Conservation (phyloP, 2,888 invertebrate species). For the Atherix ibis region DNA sequence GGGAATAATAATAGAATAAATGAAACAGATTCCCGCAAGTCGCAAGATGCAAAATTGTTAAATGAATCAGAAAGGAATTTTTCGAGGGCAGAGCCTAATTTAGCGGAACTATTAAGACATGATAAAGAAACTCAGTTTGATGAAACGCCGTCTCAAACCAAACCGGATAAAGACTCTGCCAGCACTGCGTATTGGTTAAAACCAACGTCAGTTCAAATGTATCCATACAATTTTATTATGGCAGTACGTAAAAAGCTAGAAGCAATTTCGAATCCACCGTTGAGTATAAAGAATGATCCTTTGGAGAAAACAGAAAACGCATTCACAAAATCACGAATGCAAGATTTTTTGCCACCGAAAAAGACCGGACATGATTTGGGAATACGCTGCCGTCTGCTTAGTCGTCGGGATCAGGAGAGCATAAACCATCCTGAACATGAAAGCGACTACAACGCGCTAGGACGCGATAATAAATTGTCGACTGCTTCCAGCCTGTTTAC, state of each 20-base stretch:
- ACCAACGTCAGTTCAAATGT: conserved; percentile 30
- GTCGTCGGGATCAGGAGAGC: background rate
- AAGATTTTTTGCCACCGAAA: background rate
- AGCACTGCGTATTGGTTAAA: conserved; percentile 32
- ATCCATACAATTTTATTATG: conserved; percentile 44
- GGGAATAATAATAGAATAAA: no score
- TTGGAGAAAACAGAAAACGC: background rate
- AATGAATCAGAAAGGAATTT: no score
- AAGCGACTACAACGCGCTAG: no score
- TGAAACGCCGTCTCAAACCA: conserved; percentile 13
- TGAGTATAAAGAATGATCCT: background rate
- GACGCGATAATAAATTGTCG: background rate
- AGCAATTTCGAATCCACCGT: conserved; percentile 17
- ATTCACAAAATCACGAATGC: no score
- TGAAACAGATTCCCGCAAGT: no score
- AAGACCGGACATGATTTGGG: background rate
- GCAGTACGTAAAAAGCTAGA: conserved; percentile 41
- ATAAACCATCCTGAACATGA: no score
- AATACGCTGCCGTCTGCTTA: conserved; percentile 1
- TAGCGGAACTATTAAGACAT: no score
- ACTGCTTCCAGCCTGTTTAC: background rate
- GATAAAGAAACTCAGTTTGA: no score
- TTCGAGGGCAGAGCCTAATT: no score
- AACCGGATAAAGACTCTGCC: no score
- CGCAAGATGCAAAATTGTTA: no score